Conservation (phyloP, 2,888 invertebrate species). For the Teleiodes luculella region DNA sequence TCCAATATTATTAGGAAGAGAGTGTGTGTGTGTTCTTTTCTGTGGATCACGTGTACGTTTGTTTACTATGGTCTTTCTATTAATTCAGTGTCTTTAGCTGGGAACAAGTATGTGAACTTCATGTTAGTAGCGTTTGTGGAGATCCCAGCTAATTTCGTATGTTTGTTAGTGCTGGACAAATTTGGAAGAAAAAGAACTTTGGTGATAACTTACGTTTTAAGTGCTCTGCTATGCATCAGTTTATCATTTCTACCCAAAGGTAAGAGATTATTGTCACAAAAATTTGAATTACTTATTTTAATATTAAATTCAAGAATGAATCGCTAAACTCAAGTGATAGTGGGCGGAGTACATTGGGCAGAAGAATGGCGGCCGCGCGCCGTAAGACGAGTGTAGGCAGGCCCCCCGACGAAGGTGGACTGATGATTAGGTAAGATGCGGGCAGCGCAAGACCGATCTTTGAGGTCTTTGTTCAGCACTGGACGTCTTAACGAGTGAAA, state of each 20-base stretch:
- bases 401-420: too few species aligned
- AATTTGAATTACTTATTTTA: neutral
- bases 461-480: too few species aligned
- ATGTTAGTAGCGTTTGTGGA: constrained; percentile 82
- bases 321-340: too few species aligned
- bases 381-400: too few species aligned
- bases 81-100: constrained; percentile 85
- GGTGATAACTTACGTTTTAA: constrained; percentile 80
- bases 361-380: too few species aligned
- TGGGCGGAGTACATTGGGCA: too few species aligned
- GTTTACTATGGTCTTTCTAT: constrained; percentile 89
- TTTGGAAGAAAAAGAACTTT: constrained; percentile 82
- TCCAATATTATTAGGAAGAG: constrained; percentile 77
- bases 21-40: constrained; percentile 82
- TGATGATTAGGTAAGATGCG: too few species aligned
- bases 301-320: too few species aligned
- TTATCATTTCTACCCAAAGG: constrained; percentile 80
- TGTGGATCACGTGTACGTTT: constrained; percentile 89
- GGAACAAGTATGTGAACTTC: constrained; percentile 88
- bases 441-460: too few species aligned
- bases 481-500: too few species aligned
- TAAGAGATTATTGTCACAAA: constrained; percentile 38
- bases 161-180: constrained; percentile 80
- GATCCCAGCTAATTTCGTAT: constrained; percentile 84
- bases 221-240: constrained; percentile 80